These are phyloP conservation scores for Ochlodes sylvanus DNA, from an alignment of 2,888 invertebrate genomes.

Conservation along the genomic window DNA sequence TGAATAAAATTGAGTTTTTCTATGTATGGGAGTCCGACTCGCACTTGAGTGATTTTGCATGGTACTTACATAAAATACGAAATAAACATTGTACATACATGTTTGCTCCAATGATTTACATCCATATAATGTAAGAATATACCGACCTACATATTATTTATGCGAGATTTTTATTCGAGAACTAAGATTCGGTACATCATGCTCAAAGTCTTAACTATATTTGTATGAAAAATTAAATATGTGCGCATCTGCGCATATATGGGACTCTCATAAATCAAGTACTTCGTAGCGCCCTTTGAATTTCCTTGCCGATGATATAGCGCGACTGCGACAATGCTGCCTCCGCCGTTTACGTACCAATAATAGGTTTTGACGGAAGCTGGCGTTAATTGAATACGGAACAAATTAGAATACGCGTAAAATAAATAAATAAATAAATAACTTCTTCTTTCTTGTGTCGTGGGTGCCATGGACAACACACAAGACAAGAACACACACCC, in stretches of 20 bases:
- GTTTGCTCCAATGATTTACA: no score
- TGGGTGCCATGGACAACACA: no score
- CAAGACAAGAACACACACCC: no score
- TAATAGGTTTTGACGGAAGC: slow-evolving; percentile 10
- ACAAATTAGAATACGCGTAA: neutral
- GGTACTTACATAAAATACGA: no score
- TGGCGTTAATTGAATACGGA: slow-evolving; percentile 6
- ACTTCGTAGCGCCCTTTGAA: slow-evolving; percentile 78
- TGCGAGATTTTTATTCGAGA: neutral
- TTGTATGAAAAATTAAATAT: slow-evolving; percentile 80
- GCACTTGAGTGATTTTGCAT: no score
- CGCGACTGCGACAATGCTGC: slow-evolving; percentile 71
- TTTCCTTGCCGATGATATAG: slow-evolving; percentile 76
- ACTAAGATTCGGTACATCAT: neutral
- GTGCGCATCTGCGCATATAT: slow-evolving; percentile 70
- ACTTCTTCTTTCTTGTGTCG: no score
- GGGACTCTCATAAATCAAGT: slow-evolving; percentile 77
- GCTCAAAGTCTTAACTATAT: slow-evolving; percentile 67
- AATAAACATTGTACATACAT: no score
- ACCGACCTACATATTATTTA: no score
- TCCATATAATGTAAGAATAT: no score
- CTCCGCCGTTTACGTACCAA: slow-evolving; percentile 13
- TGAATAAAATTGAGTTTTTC: no score
- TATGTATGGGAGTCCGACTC: no score
- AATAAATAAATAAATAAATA: no score